These are phyloP conservation scores for Anas platyrhynchos DNA, from an alignment of 2,113 vertebrate species.

Conservation along the genomic window DNA sequence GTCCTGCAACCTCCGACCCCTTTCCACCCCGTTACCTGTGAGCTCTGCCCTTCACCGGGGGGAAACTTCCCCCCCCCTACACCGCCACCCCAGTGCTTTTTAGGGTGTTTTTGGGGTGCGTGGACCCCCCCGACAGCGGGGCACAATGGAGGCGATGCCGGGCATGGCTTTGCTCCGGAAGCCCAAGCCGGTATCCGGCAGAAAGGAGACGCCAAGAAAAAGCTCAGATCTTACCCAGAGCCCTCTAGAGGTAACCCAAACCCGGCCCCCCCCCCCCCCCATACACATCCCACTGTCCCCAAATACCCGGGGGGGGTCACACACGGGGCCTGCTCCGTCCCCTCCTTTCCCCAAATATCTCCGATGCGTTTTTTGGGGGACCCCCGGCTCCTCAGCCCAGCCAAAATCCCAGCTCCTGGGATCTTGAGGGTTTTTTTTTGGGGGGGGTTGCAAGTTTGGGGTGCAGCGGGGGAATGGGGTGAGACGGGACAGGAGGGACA, in stretches of 20 bases:
- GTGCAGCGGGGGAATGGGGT: not conserved
- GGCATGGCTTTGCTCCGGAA: conserved; percentile 8
- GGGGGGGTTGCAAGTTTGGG: too few relatives aligned
- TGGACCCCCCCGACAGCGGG: not conserved
- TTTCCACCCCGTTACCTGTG: too few relatives aligned
- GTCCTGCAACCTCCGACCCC: not conserved
- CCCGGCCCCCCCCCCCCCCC: not conserved
- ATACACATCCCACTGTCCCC: too few relatives aligned
- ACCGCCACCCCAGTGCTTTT: too few relatives aligned
- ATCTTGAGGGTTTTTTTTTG: too few relatives aligned
- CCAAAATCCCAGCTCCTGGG: too few relatives aligned
- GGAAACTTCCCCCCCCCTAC: not conserved
- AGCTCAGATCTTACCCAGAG: not conserved
- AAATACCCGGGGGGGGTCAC: not conserved
- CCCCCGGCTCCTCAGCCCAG: not conserved
- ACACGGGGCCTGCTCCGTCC: not conserved
- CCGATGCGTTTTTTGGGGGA: not conserved
- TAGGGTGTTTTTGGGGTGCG: not conserved
- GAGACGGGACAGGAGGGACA: too few relatives aligned
- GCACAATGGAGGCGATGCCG: not conserved
- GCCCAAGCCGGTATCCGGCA: conserved; percentile 1
- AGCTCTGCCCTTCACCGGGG: too few relatives aligned
- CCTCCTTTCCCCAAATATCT: not conserved
- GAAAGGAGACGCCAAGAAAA: not conserved
- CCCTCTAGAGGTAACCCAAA: not conserved